These are phyloP conservation scores for Zophobas atratus DNA, from an alignment of 1,140 invertebrate genomes.

Conservation along the genomic window DNA sequence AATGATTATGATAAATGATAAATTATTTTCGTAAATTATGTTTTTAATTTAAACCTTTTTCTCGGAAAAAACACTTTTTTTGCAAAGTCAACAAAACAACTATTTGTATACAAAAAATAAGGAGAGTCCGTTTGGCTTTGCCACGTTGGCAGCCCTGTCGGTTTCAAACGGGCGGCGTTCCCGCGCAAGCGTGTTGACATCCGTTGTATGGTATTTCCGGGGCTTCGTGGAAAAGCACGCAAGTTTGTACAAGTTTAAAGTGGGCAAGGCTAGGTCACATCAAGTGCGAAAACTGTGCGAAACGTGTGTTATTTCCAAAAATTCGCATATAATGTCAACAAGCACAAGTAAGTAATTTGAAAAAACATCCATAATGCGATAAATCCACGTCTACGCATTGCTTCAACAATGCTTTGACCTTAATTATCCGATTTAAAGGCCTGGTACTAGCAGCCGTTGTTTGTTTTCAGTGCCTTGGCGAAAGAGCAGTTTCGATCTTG, in stretches of 20 bases:
- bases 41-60: too few species aligned
- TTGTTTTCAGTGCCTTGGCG: constrained; percentile 47
- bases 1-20: too few species aligned
- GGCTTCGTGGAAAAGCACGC: constrained; percentile 54
- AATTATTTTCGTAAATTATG: too few species aligned
- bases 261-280: neutral
- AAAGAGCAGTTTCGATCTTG: constrained; percentile 47
- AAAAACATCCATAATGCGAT: neutral
- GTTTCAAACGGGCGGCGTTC: neutral
- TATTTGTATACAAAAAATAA: too few species aligned
- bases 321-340: constrained; percentile 28
- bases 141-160: too few species aligned
- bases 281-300: neutral
- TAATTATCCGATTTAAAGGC: constrained; percentile 16
- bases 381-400: neutral
- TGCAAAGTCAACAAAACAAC: too few species aligned
- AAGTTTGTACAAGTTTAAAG: constrained; percentile 56
- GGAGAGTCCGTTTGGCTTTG: too few species aligned
- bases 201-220: constrained; percentile 41
- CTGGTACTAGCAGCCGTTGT: constrained; percentile 13
- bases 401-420: neutral
- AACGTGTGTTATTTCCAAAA: constrained; percentile 3
- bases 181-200: constrained; percentile 7
- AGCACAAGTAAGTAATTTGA: constrained; percentile 14
- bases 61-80: too few species aligned